Evolutionary conservation across 2,888 invertebrate genomes (phyloP).

Genomic region (Papilio demoleus): DNA sequence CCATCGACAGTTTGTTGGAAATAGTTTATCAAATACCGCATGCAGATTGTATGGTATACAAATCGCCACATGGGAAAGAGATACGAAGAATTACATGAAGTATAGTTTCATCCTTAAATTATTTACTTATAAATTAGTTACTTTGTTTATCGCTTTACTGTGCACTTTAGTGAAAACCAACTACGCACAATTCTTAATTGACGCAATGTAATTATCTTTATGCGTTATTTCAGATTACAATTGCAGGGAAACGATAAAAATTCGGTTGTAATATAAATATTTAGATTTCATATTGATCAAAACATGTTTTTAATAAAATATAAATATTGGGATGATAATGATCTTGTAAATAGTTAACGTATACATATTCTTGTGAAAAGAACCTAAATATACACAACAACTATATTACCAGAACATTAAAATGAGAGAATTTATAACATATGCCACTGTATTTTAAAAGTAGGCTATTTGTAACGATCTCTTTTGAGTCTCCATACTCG

Average conservation of each 20-base stretch:
- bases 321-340: background rate
- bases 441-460: too few species aligned
- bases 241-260: conserved; percentile 14
- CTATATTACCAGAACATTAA: background rate
- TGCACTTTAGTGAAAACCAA: background rate
- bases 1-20: background rate
- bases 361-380: background rate
- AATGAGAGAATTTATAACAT: background rate
- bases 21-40: background rate
- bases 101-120: too few species aligned
- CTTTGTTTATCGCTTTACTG: background rate
- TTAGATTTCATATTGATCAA: conserved; percentile 11
- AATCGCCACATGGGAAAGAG: too few species aligned
- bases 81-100: too few species aligned
- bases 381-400: background rate
- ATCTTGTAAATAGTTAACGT: conserved; percentile 4
- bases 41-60: too few species aligned
- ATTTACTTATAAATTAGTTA: background rate
- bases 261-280: background rate
- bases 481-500: too few species aligned
- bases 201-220: conserved; percentile 11
- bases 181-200: background rate
- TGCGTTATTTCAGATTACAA: conserved; percentile 13
- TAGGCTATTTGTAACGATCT: too few species aligned
- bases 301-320: conserved; percentile 25